Conservation (phyloP, 2,113 vertebrate genomes). For the Excalfactoria chinensis region DNA sequence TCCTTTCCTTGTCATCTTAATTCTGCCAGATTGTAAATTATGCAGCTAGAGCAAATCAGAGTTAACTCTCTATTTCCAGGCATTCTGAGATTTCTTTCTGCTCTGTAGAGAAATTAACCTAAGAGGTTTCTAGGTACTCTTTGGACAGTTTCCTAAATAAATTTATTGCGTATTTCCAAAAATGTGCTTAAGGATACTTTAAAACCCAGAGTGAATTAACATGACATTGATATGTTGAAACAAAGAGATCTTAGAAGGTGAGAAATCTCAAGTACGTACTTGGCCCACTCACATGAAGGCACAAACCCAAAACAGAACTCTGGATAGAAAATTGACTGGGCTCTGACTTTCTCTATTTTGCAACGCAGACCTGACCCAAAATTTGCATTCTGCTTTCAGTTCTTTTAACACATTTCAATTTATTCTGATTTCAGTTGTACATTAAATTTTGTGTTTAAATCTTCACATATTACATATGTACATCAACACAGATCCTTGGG, state of each 20-base stretch:
- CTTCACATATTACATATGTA: not conserved
- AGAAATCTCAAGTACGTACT: not conserved
- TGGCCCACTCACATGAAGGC: not conserved
- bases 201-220: not conserved
- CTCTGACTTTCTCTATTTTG: not conserved
- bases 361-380: not conserved
- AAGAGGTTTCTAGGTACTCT: not conserved
- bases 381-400: not conserved
- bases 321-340: not conserved
- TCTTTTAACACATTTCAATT: not conserved
- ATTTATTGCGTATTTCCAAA: not conserved
- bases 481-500: not conserved
- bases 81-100: not conserved
- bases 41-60: not conserved
- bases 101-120: not conserved
- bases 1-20: slow-evolving; percentile 38
- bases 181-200: not conserved
- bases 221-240: slow-evolving; percentile 2
- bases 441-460: not conserved
- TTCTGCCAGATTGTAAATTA: slow-evolving; percentile 44
- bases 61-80: not conserved
- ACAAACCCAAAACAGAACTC: not conserved
- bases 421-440: slow-evolving; percentile 4
- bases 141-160: not conserved
- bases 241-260: not conserved